Percentiles rank a stretch among this genome's conserved stretches.
Evolutionary conservation across 1,140 invertebrate genomes (phyloP).

Genomic region (Heterodera schachtii): DNA sequence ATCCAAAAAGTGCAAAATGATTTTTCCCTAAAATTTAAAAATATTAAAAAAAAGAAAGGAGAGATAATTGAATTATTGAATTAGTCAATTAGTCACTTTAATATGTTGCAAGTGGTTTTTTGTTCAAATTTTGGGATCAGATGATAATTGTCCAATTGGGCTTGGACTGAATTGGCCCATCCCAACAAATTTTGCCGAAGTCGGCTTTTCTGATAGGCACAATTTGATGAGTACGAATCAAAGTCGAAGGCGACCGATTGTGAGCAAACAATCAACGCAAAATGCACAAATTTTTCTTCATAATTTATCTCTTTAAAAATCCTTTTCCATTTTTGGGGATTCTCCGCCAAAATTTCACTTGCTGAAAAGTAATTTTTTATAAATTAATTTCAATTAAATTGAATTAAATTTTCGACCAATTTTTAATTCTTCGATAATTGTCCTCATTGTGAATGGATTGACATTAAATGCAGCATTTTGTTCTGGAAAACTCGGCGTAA

Average conservation of each 20-base stretch:
- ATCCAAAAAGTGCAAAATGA: not conserved
- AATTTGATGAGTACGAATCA: not conserved
- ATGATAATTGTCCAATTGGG: not conserved
- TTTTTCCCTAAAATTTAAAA: not conserved
- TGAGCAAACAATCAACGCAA: not conserved
- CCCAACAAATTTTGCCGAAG: not conserved
- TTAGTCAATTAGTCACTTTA: not conserved
- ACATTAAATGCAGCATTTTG: not conserved
- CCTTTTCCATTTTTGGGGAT: not conserved
- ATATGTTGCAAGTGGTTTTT: not conserved
- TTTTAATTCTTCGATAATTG: not conserved
- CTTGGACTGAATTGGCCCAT: not conserved
- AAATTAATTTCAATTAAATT: not conserved
- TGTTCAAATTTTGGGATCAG: not conserved
- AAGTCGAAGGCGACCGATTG: not conserved
- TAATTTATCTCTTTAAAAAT: not conserved
- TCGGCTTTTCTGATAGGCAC: not conserved
- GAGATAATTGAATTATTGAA: not conserved
- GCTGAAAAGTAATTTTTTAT: not conserved
- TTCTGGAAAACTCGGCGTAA: not conserved
- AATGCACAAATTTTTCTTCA: not conserved
- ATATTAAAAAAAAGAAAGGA: not conserved
- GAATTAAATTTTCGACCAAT: not conserved
- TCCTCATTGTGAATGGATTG: not conserved
- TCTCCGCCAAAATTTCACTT: not conserved